These are phyloP conservation scores for Porites cylindrica DNA, from an alignment of 92 coral and sea anemone species.

Conservation along the genomic window DNA sequence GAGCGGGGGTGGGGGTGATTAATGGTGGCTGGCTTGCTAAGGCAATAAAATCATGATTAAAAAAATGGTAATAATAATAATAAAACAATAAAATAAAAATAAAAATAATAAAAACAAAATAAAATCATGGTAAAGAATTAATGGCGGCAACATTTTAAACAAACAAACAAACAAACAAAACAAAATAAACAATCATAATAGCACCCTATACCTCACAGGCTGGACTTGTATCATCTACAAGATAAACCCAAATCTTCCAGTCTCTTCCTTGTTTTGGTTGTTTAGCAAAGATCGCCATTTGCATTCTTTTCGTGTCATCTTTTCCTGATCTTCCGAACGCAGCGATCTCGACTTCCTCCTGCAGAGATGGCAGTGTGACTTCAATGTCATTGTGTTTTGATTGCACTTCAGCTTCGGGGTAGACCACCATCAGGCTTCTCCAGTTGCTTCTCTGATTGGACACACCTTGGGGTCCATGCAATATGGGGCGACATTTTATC, in stretches of 20 bases:
- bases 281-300: slow-evolving; percentile 35
- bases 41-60: no score
- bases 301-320: slow-evolving; percentile 39
- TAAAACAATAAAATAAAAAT: no score
- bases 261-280: slow-evolving; percentile 6
- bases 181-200: neutral
- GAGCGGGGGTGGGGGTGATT: no score
- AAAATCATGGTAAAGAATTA: no score
- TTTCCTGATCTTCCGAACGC: slow-evolving; percentile 11
- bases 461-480: neutral
- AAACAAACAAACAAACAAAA: no score
- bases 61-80: no score
- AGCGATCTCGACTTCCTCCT: slow-evolving; percentile 17
- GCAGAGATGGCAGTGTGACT: neutral
- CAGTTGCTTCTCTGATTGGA: neutral
- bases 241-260: slow-evolving; percentile 17
- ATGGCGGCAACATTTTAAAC: no score
- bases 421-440: slow-evolving; percentile 8
- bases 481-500: neutral
- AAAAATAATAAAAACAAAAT: no score
- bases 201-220: slow-evolving; percentile 15
- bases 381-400: slow-evolving; percentile 23
- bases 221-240: slow-evolving; percentile 17
- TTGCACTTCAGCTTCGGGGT: slow-evolving; percentile 12
- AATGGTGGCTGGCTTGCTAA: no score